Percentiles rank a stretch among this genome's conserved stretches.
phyloP scores from a whole-genome alignment of 2,797 vertebrate species.

The Australoheros facetus region DNA sequence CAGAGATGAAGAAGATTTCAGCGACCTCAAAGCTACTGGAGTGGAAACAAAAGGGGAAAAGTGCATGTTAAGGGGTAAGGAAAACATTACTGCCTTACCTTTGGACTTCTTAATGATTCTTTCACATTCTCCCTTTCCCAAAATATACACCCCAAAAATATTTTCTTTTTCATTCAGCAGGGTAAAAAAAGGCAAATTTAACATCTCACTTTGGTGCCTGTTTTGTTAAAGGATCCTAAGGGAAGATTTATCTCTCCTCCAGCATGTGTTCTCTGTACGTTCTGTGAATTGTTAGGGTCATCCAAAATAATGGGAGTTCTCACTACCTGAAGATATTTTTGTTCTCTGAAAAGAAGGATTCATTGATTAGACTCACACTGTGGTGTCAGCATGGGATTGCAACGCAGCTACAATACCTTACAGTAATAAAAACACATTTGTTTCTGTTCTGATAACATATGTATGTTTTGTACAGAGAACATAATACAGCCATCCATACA shows the following conservation, averaged over 20 bases:
- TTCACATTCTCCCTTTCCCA: slow-evolving; percentile 11
- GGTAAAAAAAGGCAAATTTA: slow-evolving; percentile 10
- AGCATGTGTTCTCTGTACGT: slow-evolving; percentile 48
- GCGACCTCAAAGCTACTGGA: background rate
- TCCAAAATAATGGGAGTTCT: slow-evolving; percentile 67
- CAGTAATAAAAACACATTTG: slow-evolving; percentile 32
- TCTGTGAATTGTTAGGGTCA: slow-evolving; percentile 55
- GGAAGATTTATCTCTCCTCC: slow-evolving; percentile 39
- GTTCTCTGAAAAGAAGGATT: slow-evolving; percentile 53
- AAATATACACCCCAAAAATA: slow-evolving; percentile 21
- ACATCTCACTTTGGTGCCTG: slow-evolving; percentile 35
- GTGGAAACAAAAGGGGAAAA: background rate
- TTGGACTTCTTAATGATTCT: background rate
- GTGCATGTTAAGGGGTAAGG: background rate
- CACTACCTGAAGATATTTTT: slow-evolving; percentile 66
- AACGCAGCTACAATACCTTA: slow-evolving; percentile 44
- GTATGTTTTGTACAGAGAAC: background rate
- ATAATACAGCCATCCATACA: background rate
- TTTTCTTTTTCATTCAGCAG: slow-evolving; percentile 48
- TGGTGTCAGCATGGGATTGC: slow-evolving; percentile 41
- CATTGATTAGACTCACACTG: slow-evolving; percentile 73
- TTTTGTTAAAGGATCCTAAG: slow-evolving; percentile 50
- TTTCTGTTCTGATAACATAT: slow-evolving; percentile 35
- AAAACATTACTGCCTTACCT: background rate
- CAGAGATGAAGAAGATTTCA: background rate